A percentile compares a stretch with the other conserved stretches of the same genome.
Evolutionary conservation across 2,797 vertebrate species (phyloP).

Genomic region (Dendrocincla fuliginosa): DNA sequence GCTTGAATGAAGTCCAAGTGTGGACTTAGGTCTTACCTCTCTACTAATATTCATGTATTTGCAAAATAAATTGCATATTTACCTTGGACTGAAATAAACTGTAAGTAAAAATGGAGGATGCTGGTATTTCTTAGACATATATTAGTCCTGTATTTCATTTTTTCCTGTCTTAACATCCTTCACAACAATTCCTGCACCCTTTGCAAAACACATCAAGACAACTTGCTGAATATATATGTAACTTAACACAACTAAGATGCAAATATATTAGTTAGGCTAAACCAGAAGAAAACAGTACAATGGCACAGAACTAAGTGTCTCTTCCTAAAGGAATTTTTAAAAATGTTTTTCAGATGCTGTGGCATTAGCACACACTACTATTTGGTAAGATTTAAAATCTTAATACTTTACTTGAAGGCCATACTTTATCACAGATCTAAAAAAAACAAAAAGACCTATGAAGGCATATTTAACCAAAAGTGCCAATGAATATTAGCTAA

Average conservation of each 20-base stretch:
- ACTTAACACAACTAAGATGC: not conserved
- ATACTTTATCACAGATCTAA: not conserved
- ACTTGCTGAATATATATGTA: not conserved
- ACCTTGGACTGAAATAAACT: not conserved
- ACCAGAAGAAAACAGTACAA: not conserved
- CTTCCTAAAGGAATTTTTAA: not conserved
- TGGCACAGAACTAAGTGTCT: not conserved
- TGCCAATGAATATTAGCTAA: not conserved
- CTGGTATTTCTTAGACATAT: not conserved
- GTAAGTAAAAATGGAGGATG: not conserved
- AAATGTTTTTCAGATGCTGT: not conserved
- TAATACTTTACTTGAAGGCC: slow-evolving; percentile 1
- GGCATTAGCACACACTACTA: not conserved
- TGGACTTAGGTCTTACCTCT: not conserved
- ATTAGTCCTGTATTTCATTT: not conserved
- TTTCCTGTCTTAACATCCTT: not conserved
- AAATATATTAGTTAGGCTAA: not conserved
- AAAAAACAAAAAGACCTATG: not conserved
- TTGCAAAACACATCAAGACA: not conserved
- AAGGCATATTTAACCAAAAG: not conserved
- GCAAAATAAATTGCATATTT: not conserved
- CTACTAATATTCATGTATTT: not conserved
- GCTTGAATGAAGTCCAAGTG: not conserved
- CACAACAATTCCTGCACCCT: not conserved
- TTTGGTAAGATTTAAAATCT: slow-evolving; percentile 3